These are phyloP conservation scores for Urocyon cinereoargenteus DNA, from an alignment of 2,797 vertebrate genomes.

Conservation along the genomic window DNA sequence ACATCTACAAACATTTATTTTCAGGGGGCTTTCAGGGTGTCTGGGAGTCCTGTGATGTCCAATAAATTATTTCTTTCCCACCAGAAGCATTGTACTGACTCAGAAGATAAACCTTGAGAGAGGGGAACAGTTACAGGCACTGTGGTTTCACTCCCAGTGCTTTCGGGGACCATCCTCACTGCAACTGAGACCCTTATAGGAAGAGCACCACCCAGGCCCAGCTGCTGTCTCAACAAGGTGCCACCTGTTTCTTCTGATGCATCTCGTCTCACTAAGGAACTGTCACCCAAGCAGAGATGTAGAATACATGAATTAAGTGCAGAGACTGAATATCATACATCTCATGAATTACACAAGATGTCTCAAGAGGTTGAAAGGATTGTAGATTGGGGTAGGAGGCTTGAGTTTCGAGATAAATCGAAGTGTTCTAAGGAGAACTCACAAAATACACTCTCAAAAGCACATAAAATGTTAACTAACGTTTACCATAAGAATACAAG, in stretches of 20 bases:
- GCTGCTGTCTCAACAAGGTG: fast-evolving
- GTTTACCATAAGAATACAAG: neutral
- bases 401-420: neutral
- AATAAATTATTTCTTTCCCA: neutral
- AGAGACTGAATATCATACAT: neutral
- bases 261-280: neutral
- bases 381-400: no score
- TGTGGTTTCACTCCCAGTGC: neutral
- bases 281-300: neutral
- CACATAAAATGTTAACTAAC: neutral
- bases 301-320: neutral
- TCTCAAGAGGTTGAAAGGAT: neutral
- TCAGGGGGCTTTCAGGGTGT: neutral
- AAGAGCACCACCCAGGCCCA: neutral
- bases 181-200: neutral
- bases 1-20: neutral
- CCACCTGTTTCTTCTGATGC: neutral
- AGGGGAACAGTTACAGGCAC: neutral
- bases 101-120: neutral
- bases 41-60: neutral
- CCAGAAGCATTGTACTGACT: neutral
- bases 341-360: neutral
- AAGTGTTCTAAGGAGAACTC: neutral
- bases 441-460: neutral
- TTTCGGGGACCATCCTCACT: neutral